These are phyloP conservation scores for Halcyon badia DNA, from an alignment of 2,797 vertebrate genomes.

Conservation along the genomic window DNA sequence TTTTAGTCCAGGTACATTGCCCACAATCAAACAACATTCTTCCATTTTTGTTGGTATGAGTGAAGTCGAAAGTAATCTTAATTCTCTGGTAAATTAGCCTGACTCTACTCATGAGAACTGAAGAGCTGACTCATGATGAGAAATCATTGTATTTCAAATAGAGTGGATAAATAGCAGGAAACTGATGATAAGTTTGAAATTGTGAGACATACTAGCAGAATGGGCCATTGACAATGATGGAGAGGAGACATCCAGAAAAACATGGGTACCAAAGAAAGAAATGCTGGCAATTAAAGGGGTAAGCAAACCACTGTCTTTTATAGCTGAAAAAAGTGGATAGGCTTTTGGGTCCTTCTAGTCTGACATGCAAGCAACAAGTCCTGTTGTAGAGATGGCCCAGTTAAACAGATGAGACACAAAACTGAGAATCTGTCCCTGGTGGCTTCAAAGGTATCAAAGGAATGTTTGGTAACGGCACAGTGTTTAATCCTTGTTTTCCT, in stretches of 20 bases:
- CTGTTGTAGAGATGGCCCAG: background rate
- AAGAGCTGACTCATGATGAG: background rate
- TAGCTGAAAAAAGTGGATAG: background rate
- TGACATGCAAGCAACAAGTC: background rate
- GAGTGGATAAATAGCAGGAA: background rate
- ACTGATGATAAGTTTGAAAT: background rate
- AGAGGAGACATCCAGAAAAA: background rate
- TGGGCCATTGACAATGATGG: background rate
- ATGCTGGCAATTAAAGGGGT: background rate
- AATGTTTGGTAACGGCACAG: slow-evolving; percentile 25
- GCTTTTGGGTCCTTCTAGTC: background rate
- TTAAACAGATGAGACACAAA: slow-evolving; percentile 19
- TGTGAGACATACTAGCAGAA: background rate
- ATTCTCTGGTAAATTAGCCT: background rate
- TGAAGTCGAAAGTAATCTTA: background rate
- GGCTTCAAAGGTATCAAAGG: slow-evolving; percentile 25
- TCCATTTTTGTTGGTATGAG: background rate
- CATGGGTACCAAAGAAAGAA: background rate
- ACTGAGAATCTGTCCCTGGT: background rate
- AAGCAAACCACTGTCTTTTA: background rate
- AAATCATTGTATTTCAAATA: background rate
- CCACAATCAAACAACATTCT: background rate
- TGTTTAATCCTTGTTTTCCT: slow-evolving; percentile 43
- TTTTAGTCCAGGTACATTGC: background rate
- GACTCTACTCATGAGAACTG: background rate